Evolutionary conservation across 2,113 vertebrate genomes (phyloP).

Genomic region (Cariama cristata): DNA sequence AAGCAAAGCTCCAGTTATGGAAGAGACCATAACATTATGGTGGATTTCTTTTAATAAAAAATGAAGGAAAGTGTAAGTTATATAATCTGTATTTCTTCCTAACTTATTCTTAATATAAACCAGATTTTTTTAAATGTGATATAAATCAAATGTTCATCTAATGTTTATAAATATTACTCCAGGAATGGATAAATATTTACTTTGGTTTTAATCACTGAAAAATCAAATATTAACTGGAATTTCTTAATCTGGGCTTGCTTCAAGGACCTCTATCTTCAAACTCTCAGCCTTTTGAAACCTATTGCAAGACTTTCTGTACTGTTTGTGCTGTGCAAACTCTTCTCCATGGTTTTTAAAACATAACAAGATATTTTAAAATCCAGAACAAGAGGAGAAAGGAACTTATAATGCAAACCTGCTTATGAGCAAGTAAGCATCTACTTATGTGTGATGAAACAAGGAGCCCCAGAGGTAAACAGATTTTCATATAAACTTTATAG

Average conservation of each 20-base stretch:
- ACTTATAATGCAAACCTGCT: neutral
- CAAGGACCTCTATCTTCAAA: neutral
- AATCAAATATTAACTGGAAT: neutral
- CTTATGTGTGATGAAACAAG: neutral
- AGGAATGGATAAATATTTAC: neutral
- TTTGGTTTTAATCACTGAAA: neutral
- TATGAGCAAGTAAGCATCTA: neutral
- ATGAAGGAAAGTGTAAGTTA: neutral
- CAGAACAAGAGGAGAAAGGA: neutral
- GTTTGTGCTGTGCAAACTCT: neutral
- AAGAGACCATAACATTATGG: neutral
- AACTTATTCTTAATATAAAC: neutral
- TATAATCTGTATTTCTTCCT: neutral
- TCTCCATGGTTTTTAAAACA: neutral
- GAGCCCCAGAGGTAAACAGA: neutral
- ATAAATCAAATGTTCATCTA: neutral
- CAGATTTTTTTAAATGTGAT: neutral
- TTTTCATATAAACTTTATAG: neutral
- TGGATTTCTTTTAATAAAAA: neutral
- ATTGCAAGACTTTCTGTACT: neutral
- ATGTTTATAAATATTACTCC: neutral
- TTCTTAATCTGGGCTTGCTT: neutral
- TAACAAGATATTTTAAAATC: neutral
- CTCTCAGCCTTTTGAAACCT: neutral
- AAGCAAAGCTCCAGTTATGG: neutral